phyloP scores from a whole-genome alignment of 2,888 invertebrate genomes.

The Drosophila stalkeri region DNA sequence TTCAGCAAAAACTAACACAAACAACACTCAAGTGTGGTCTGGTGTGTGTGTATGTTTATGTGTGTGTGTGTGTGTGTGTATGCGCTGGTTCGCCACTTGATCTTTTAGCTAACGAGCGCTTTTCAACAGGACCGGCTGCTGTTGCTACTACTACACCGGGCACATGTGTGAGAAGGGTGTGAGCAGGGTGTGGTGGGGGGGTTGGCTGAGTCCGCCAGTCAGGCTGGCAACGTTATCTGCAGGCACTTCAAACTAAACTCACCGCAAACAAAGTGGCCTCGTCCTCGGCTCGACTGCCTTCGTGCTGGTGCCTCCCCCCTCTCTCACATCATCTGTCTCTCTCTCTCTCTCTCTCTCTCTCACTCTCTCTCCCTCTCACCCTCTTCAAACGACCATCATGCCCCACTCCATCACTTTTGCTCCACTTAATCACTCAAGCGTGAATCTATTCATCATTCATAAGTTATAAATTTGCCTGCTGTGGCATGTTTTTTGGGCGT shows the following conservation, averaged over 20 bases:
- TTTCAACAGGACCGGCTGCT: slow-evolving; percentile 67
- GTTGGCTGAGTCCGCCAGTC: slow-evolving; percentile 29
- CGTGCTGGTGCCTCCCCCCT: slow-evolving; percentile 12
- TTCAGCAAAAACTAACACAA: slow-evolving; percentile 78
- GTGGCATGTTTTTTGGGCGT: slow-evolving; percentile 69
- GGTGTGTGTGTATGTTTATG: slow-evolving; percentile 26
- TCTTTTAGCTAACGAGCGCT: slow-evolving; percentile 78
- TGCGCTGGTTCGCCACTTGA: slow-evolving; percentile 68
- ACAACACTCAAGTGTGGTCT: slow-evolving; percentile 75
- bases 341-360: too few species aligned
- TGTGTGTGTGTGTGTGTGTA: slow-evolving; percentile 18
- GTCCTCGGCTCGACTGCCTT: slow-evolving; percentile 51
- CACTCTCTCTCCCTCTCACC: not conserved
- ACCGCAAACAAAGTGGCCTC: slow-evolving; percentile 81
- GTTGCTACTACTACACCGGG: slow-evolving; percentile 12
- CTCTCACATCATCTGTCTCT: too few species aligned
- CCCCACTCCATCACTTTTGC: slow-evolving; percentile 38
- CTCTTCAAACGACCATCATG: not conserved
- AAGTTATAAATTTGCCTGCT: slow-evolving; percentile 80
- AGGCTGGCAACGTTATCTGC: slow-evolving; percentile 70
- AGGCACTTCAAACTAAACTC: slow-evolving; percentile 80
- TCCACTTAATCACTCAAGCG: slow-evolving; percentile 83
- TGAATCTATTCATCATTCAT: slow-evolving; percentile 82
- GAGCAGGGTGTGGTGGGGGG: not conserved
- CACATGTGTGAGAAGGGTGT: slow-evolving; percentile 8